These are phyloP conservation scores for Pristionchus japonicus DNA, from an alignment of 2,888 invertebrate species.

Conservation along the genomic window DNA sequence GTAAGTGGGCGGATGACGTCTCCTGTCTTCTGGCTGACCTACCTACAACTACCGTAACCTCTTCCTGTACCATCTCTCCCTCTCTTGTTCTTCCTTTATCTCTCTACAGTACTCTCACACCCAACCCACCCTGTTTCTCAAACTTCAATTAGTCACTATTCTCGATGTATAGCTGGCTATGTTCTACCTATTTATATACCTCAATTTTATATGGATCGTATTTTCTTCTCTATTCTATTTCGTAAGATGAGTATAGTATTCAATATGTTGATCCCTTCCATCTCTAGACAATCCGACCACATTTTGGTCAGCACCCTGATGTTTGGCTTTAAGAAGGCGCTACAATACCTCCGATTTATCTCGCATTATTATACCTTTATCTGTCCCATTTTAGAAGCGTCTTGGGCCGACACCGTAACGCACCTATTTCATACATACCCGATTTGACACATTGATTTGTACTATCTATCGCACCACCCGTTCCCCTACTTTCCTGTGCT, in stretches of 20 bases:
- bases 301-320: slow-evolving; percentile 37
- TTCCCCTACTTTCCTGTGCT: slow-evolving; percentile 17
- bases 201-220: slow-evolving; percentile 32
- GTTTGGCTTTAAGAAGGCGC: slow-evolving; percentile 41
- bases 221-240: slow-evolving; percentile 10
- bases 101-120: slow-evolving; percentile 27
- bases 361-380: slow-evolving; percentile 12
- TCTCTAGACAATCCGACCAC: slow-evolving; percentile 39
- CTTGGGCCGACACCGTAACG: slow-evolving; percentile 12
- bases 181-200: slow-evolving; percentile 5
- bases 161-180: neutral
- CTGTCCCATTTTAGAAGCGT: neutral
- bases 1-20: neutral
- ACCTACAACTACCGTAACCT: slow-evolving; percentile 4
- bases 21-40: neutral
- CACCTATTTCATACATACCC: neutral
- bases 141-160: neutral
- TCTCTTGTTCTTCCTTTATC: neutral
- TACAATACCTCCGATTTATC: slow-evolving; percentile 30
- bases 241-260: slow-evolving; percentile 12
- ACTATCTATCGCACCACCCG: slow-evolving; percentile 5
- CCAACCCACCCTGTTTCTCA: neutral
- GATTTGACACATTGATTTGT: slow-evolving; percentile 41
- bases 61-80: neutral
- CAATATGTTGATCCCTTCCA: slow-evolving; percentile 25